Percentiles rank a stretch among this genome's conserved stretches.
Conservation (phyloP, 1,140 invertebrate species). For the Pollicipes pollicipes region DNA sequence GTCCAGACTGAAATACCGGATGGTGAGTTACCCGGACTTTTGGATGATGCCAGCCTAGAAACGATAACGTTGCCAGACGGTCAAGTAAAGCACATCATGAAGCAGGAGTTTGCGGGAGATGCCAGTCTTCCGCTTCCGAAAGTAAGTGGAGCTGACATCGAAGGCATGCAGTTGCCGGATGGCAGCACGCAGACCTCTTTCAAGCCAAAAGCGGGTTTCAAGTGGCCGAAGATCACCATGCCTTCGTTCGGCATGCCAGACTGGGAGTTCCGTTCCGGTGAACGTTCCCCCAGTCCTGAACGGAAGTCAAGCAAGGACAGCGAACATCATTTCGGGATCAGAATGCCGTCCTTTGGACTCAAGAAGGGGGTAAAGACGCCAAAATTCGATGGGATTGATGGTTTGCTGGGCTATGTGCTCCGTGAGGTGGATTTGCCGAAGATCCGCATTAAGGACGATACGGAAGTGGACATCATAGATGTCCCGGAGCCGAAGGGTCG, state of each 20-base stretch:
- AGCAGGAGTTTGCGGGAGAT: background rate
- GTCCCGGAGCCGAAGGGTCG: background rate
- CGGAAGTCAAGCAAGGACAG: background rate
- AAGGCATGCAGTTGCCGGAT: background rate
- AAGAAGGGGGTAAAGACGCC: background rate
- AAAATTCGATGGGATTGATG: background rate
- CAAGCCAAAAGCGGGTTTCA: background rate
- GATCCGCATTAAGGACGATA: background rate
- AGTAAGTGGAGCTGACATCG: background rate
- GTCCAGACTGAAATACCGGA: too few relatives aligned
- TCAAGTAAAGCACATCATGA: background rate
- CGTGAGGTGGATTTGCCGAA: background rate
- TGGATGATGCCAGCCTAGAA: too few relatives aligned
- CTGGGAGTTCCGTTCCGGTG: background rate
- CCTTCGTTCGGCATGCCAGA: background rate
- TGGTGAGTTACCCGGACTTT: too few relatives aligned
- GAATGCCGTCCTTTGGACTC: background rate
- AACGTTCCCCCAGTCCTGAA: background rate
- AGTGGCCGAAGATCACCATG: background rate
- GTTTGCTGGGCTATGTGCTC: background rate
- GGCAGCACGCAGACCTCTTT: background rate
- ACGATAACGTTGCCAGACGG: too few relatives aligned
- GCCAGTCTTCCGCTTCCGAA: background rate
- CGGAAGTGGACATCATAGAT: background rate
- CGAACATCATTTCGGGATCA: background rate